Base-by-base conservation (phyloP, 2,797 vertebrate genomes). In the Sebastiscus albofasciatus region DNA sequence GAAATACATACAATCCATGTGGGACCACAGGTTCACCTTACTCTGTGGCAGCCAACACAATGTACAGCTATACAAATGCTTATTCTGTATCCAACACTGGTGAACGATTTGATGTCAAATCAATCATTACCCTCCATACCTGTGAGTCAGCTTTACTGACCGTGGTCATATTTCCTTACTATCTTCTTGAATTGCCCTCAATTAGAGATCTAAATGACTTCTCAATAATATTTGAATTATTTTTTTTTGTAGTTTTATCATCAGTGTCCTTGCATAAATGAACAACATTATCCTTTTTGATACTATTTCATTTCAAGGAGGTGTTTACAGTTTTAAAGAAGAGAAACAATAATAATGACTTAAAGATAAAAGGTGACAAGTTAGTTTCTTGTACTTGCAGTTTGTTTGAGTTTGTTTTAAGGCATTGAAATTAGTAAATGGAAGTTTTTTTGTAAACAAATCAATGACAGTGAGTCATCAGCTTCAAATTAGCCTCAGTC, bases 401-500 rank as follows among this genome's bases (percentile, higher is more conserved):
- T 56, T 26, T 8, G 22, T 62, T 65, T 8, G 3, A n/a, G 58
- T 69, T 58, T 56, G 26, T 79, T 18, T 64, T 4, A 16, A 36
- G 18, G 8, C 20, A 27, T 8, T 24, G 52, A 20, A 2, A 29
- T 27, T 26, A 26, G 26, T 26, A 26, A 26, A 65, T 39, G 31
- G 8, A 77, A 55, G 14, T 18, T 46, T 22, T 31, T 60, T 18
- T 34, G 34, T 6, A 78, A 78, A 73, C 64, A 74, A 79, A 33
- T 64, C 34, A 36, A 8, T 67, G 29, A 73, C 36, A 67, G 77
- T 87, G 24, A 66, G 77, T 87, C 80, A 90, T 60, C 60, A 80
- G 77, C 27, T 83, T 86, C 77, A 76, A 36, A 90, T 90, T 71
- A 74, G 33, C 26, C 54, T 42, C 60, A 82, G 72, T 87, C 85